A percentile compares a stretch with the other conserved stretches of the same genome.
Conservation (phyloP, 2,888 invertebrate species). For the Thumatha senex region DNA sequence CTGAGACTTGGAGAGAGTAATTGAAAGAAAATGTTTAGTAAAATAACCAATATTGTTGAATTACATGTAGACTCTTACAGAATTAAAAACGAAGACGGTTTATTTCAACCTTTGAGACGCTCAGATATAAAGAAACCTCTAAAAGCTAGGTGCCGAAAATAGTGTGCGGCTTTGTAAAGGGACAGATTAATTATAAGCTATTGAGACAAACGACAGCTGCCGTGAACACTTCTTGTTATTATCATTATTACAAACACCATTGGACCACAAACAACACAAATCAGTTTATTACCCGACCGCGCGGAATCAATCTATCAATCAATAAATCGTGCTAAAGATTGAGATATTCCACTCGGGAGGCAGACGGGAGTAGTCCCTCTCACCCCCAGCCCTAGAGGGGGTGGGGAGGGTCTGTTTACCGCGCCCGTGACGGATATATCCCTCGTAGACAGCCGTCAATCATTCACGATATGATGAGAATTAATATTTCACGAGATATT, state of each 20-base stretch:
- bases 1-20: conserved; percentile 31
- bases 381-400: conserved; percentile 15
- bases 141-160: not conserved
- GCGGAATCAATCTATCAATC: conserved; percentile 77
- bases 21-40: conserved; percentile 34
- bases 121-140: too few species aligned
- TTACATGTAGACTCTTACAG: too few species aligned
- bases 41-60: conserved; percentile 12
- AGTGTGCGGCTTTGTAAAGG: conserved; percentile 3
- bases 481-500: conserved; percentile 69
- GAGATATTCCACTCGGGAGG: conserved; percentile 73
- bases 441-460: conserved; percentile 75
- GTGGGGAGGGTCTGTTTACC: conserved; percentile 58
- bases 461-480: conserved; percentile 73
- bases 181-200: not conserved
- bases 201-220: not conserved
- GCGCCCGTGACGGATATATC: conserved; percentile 79
- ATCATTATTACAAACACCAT: conserved; percentile 9
- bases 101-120: too few species aligned
- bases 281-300: conserved; percentile 33
- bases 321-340: conserved; percentile 80
- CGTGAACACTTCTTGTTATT: not conserved
- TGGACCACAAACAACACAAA: conserved; percentile 29
- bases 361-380: conserved; percentile 30
- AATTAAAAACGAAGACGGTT: too few species aligned